Evolutionary conservation across 2,113 vertebrate genomes (phyloP).

Genomic region (Notarius lentiginosus): DNA sequence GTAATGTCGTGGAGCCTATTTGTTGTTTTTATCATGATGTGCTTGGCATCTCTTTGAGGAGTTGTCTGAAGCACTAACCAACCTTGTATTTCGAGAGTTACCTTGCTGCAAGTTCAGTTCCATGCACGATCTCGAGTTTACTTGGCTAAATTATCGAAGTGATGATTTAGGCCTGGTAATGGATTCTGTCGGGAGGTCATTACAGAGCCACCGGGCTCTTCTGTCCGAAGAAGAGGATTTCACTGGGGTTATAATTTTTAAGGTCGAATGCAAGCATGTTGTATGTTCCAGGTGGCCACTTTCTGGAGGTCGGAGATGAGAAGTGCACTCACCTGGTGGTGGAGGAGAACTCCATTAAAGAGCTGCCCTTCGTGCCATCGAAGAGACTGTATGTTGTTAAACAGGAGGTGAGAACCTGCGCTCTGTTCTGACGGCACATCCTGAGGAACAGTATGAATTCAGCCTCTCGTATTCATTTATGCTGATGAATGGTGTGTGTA

Average conservation of each 20-base stretch:
- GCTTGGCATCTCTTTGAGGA: not conserved
- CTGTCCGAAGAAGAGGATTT: not conserved
- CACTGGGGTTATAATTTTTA: not conserved
- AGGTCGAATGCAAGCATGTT: not conserved
- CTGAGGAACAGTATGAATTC: not conserved
- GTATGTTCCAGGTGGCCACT: slow-evolving; percentile 76
- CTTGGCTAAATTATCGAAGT: not conserved
- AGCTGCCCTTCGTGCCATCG: slow-evolving; percentile 83
- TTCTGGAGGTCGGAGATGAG: slow-evolving; percentile 84
- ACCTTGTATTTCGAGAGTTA: not conserved
- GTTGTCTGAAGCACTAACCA: slow-evolving; percentile 2
- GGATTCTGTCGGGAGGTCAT: not conserved
- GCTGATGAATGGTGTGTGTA: not conserved
- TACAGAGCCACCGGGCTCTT: too few relatives aligned
- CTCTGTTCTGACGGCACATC: not conserved
- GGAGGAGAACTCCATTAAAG: slow-evolving; percentile 91
- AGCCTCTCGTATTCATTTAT: not conserved
- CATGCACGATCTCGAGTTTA: not conserved
- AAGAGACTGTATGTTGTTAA: slow-evolving; percentile 93
- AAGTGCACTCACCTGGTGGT: slow-evolving; percentile 92
- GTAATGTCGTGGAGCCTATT: not conserved
- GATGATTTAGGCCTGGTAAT: not conserved
- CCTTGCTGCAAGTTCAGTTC: not conserved
- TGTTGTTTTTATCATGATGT: slow-evolving; percentile 17
- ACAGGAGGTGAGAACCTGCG: slow-evolving; percentile 84